phyloP scores from a whole-genome alignment of 2,888 invertebrate genomes.

The Dysmachus trigonus region DNA sequence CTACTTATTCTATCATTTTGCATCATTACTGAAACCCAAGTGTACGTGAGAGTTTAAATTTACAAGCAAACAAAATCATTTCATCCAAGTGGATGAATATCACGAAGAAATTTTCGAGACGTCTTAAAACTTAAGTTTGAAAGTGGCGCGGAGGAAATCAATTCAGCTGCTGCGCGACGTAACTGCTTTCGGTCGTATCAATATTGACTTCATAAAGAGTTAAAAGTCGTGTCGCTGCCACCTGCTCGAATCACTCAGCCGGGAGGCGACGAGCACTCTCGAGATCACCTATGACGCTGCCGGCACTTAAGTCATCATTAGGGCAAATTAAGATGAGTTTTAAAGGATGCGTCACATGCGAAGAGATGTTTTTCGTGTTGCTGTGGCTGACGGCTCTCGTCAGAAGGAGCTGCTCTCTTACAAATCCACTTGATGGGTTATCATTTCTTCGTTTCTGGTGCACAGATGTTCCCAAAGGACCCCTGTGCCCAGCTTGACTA shows the following conservation, averaged over 20 bases:
- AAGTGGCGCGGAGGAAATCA: background rate
- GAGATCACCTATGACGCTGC: background rate
- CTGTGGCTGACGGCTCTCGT: background rate
- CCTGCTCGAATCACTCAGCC: background rate
- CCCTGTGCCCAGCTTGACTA: background rate
- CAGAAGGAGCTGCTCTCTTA: background rate
- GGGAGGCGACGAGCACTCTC: background rate
- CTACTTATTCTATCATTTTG: background rate
- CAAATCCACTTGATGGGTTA: background rate
- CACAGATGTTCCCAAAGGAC: background rate
- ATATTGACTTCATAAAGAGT: background rate
- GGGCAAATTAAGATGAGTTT: background rate
- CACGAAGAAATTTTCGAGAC: background rate
- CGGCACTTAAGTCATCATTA: background rate
- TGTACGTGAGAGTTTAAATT: background rate
- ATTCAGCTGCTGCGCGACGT: background rate
- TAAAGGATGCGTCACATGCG: background rate
- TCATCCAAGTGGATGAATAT: background rate
- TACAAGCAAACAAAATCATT: background rate
- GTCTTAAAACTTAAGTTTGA: background rate
- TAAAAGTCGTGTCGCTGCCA: background rate
- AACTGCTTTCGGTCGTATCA: background rate
- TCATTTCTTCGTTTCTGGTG: background rate
- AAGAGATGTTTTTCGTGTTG: background rate
- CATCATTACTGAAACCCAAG: background rate